Percentiles rank a stretch among this genome's conserved stretches.
These are phyloP conservation scores for Rhinoraja longicauda DNA, from an alignment of 2,797 vertebrate genomes.

Conservation along the genomic window DNA sequence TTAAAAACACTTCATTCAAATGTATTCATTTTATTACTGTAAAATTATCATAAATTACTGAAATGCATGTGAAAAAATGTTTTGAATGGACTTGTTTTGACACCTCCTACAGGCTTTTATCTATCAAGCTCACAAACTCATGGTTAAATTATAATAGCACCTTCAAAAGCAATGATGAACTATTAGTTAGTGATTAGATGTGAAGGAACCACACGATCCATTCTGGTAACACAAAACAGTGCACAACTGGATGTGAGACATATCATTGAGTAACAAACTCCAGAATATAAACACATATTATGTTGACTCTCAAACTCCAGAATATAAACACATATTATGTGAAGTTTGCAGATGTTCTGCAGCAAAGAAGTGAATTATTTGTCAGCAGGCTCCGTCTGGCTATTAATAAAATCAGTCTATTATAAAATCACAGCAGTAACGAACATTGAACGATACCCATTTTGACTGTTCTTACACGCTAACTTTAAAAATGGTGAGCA, in stretches of 20 bases:
- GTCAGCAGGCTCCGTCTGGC: background rate
- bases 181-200: background rate
- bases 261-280: background rate
- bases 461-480: background rate
- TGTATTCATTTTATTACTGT: no score
- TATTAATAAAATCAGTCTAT: background rate
- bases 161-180: background rate
- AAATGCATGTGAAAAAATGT: background rate
- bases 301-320: background rate
- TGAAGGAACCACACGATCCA: background rate
- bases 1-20: background rate
- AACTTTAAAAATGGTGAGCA: background rate
- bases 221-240: background rate
- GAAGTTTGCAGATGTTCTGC: background rate
- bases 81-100: background rate
- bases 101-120: background rate
- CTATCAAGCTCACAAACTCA: background rate
- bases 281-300: background rate
- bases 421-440: background rate
- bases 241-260: background rate
- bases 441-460: background rate
- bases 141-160: background rate
- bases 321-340: background rate
- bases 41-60: background rate
- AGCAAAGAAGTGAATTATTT: background rate